Percentiles rank a stretch among this genome's conserved stretches.
phyloP scores from a whole-genome alignment of 2,113 vertebrate species.

The Notiomystis cincta region DNA sequence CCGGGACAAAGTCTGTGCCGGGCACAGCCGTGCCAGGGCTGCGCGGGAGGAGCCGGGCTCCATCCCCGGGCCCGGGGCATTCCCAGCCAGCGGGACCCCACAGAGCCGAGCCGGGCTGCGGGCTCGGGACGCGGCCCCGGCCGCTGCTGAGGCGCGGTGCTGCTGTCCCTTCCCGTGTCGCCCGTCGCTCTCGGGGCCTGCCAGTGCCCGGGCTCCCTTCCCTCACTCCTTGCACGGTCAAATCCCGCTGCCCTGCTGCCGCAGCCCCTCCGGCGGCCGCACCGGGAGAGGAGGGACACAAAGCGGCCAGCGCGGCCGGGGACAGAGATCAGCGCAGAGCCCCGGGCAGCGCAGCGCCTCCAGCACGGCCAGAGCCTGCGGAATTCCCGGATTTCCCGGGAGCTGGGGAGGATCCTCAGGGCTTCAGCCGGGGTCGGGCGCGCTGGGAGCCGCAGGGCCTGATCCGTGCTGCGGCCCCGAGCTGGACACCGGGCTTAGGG shows the following conservation, averaged over 20 bases:
- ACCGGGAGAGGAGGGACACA: not conserved
- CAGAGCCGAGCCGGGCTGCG: not conserved
- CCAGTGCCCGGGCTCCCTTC: not conserved
- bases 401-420: not conserved
- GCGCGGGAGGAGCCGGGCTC: not conserved
- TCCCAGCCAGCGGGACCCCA: not conserved
- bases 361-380: not conserved
- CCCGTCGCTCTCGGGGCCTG: not conserved
- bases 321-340: rapidly evolving
- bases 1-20: conserved; percentile 5
- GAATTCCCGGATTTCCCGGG: not conserved
- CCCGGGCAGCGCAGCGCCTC: not conserved
- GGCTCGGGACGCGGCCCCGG: rapidly evolving
- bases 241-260: not conserved
- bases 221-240: not conserved
- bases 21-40: not conserved
- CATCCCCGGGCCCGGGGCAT: not conserved
- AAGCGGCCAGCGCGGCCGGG: rapidly evolving
- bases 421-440: rapidly evolving
- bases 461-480: not conserved
- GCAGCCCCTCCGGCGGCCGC: not conserved
- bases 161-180: not conserved
- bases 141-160: not conserved
- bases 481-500: not conserved
- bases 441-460: not conserved